Conservation (phyloP, 2,113 vertebrate genomes). For the Poeciliopsis occidentalis region DNA sequence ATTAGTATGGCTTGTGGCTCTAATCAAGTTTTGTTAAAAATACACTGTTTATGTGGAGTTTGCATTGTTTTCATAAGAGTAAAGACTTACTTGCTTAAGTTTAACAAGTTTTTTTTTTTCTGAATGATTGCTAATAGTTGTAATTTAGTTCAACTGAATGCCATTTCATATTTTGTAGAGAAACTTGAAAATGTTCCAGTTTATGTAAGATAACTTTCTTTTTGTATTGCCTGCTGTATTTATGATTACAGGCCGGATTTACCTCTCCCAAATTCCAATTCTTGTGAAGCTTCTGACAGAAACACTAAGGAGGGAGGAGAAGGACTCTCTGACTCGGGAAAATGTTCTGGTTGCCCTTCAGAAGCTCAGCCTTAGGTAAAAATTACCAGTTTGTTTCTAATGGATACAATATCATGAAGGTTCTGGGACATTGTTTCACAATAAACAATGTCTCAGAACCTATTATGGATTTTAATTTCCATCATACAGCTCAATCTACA, state of each 20-base stretch:
- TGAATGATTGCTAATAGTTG: background rate
- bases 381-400: background rate
- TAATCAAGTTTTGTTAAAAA: background rate
- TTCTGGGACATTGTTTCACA: background rate
- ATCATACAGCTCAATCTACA: background rate
- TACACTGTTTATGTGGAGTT: background rate
- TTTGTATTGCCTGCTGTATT: slow-evolving; percentile 7
- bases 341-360: slow-evolving; percentile 91
- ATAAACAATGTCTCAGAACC: too few relatives aligned
- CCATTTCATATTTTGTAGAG: background rate
- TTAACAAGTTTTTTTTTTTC: background rate
- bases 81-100: background rate
- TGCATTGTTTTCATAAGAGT: background rate
- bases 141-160: background rate
- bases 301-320: slow-evolving; percentile 86
- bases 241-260: slow-evolving; percentile 85
- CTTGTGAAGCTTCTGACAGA: slow-evolving; percentile 86
- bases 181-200: background rate
- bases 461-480: background rate
- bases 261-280: slow-evolving; percentile 87
- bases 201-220: background rate
- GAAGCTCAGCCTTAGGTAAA: slow-evolving; percentile 95
- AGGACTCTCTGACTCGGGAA: slow-evolving; percentile 87
- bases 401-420: background rate
- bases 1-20: background rate